Conservation (phyloP, 2,888 invertebrate genomes). For the Galeopsomyia nigrocyanea region DNA sequence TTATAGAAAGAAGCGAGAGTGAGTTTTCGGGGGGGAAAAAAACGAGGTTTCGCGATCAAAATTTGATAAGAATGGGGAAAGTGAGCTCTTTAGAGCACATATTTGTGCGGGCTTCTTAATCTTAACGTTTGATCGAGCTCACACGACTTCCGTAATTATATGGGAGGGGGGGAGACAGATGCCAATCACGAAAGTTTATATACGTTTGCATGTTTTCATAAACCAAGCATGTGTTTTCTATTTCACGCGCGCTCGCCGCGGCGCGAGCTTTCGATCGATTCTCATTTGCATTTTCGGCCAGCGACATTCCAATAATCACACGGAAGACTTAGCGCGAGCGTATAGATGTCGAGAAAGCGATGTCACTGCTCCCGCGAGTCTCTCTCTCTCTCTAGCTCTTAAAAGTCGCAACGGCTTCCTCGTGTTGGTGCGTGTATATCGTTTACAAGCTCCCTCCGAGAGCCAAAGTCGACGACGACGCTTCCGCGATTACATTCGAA, state of each 20-base stretch:
- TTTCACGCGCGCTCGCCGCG: too few species aligned
- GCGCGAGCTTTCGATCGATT: too few species aligned
- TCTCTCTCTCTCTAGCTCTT: too few species aligned
- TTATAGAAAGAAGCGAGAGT: too few species aligned
- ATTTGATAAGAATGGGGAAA: slow-evolving; percentile 12
- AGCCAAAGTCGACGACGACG: too few species aligned
- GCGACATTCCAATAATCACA: too few species aligned
- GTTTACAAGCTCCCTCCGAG: background rate
- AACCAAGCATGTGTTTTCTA: too few species aligned
- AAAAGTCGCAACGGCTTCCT: too few species aligned
- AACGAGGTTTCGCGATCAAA: background rate
- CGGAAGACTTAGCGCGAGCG: too few species aligned
- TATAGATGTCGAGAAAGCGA: slow-evolving; percentile 47
- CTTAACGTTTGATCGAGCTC: background rate
- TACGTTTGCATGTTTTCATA: too few species aligned
- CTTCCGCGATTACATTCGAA: too few species aligned
- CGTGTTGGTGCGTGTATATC: background rate
- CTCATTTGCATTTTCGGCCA: too few species aligned
- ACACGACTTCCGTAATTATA: slow-evolving; percentile 12
- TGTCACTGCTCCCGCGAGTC: slow-evolving; percentile 37
- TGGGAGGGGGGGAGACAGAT: slow-evolving; percentile 16
- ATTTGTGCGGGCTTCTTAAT: background rate
- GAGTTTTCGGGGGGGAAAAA: background rate
- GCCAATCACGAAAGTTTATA: slow-evolving; percentile 10
- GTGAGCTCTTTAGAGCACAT: background rate